Base-by-base conservation (phyloP, 2,888 invertebrate species). In the Palloptera scutellata region DNA sequence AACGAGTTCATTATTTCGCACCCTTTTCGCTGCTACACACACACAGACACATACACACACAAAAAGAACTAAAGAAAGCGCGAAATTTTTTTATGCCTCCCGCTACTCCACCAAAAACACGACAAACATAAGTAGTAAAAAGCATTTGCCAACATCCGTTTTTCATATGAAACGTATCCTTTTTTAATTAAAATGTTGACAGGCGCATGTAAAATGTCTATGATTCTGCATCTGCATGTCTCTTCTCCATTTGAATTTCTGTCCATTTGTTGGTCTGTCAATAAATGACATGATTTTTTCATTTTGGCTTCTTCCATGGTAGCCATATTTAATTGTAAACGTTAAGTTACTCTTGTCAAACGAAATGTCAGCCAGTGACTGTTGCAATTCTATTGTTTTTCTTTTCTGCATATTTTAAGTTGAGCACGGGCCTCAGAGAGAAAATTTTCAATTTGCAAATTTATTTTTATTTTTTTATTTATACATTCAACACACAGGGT, bases 181-280 rank as follows among this genome's bases (percentile, higher is more conserved):
- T 84, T 84, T 84, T 84, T 84, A 84, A 84, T 84, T 84, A 84
- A 84, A 84, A 85, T 83, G 85, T 84, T 84, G 85, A 85, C 84
- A 84, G 84, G 83, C 80, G 71, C 81, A 82, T 79, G 79, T 76
- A 78, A 79, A 78, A 78, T 77, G 77, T 70, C 67, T 57, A 61
- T 65, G 68, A 59, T 51, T 61, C 72, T 69, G 69, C 68, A 69
- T 61, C 69, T 65, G 68, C 59, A 60, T 66, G 17, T 13, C 53
- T 59, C 59, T 12, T 41, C 53, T n/a, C 41, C 19, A 41, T 40
- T 15, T 48, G 63, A 55, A 41, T 64, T 17, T 19, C 30, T 45
- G 12, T 58, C 61, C 45, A 40, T 60, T 40, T 58, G 55, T 60
- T 66, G 52, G 64, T 59, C 68, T 69, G 74, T 70, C 74, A 72